phyloP scores from a whole-genome alignment of 2,888 invertebrate genomes.

The Scrobipalpa atriplicella region DNA sequence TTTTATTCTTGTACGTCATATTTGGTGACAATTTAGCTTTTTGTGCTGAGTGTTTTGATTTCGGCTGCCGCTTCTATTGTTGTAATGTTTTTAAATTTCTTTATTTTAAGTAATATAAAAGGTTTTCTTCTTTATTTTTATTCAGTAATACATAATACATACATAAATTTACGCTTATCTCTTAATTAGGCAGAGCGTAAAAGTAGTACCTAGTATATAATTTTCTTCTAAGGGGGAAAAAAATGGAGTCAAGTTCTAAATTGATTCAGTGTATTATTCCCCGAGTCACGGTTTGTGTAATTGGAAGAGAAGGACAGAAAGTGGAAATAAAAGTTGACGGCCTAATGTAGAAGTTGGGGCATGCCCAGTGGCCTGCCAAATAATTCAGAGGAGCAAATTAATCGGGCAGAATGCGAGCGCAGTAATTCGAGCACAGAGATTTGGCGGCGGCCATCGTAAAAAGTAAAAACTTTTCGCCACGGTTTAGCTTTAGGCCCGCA shows the following conservation, averaged over 20 bases:
- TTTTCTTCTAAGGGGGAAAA: neutral
- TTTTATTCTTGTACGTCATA: too few species aligned
- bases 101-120: too few species aligned
- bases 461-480: constrained; percentile 45
- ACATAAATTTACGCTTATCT: too few species aligned
- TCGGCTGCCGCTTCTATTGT: too few species aligned
- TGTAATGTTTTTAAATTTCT: too few species aligned
- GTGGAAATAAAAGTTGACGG: constrained; percentile 22
- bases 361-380: constrained; percentile 51
- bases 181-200: too few species aligned
- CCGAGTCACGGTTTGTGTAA: neutral
- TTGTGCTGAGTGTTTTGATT: too few species aligned
- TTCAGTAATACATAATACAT: too few species aligned
- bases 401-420: constrained; percentile 48
- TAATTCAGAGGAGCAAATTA: constrained; percentile 52
- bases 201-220: neutral
- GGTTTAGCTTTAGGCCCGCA: too few species aligned
- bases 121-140: too few species aligned
- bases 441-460: constrained; percentile 46
- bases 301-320: neutral
- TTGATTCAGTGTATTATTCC: neutral
- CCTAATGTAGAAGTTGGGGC: constrained; percentile 20
- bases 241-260: neutral
- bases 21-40: too few species aligned
- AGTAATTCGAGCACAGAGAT: constrained; percentile 33